phyloP scores from a whole-genome alignment of 2,888 invertebrate species.

The Metacarcinus magister region DNA sequence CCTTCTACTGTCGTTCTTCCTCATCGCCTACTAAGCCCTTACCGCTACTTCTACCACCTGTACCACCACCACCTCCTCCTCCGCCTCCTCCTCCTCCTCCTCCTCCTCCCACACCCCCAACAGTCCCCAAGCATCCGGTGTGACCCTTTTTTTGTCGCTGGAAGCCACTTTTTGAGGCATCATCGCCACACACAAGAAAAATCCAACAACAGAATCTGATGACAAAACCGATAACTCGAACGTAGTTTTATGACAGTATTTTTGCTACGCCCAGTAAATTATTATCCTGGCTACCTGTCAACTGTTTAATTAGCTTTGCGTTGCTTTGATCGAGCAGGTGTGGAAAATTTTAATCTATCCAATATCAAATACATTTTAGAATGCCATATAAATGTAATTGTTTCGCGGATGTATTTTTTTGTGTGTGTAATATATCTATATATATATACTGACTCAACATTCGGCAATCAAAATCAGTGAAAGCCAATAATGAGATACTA shows the following conservation, averaged over 20 bases:
- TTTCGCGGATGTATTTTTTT: slow-evolving; percentile 70
- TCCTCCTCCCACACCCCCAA: neutral
- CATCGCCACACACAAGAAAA: slow-evolving; percentile 51
- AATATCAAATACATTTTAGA: slow-evolving; percentile 78
- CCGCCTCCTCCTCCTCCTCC: neutral
- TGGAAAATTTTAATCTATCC: slow-evolving; percentile 79
- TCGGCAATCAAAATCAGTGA: slow-evolving; percentile 70
- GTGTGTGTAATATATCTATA: no score
- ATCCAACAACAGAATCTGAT: slow-evolving; percentile 53
- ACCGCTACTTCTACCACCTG: no score
- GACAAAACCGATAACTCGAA: slow-evolving; percentile 60
- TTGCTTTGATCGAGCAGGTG: slow-evolving; percentile 77
- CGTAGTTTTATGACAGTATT: slow-evolving; percentile 65
- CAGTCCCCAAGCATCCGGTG: neutral
- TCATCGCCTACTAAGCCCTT: neutral
- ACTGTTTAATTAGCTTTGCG: slow-evolving; percentile 78
- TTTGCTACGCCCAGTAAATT: slow-evolving; percentile 71
- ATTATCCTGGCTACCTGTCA: slow-evolving; percentile 78
- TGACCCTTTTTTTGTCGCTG: slow-evolving; percentile 12
- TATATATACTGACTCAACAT: slow-evolving; percentile 65
- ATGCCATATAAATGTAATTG: slow-evolving; percentile 78
- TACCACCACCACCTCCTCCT: neutral
- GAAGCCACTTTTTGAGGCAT: neutral
- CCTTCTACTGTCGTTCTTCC: neutral
- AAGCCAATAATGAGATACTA: slow-evolving; percentile 64